Conservation (phyloP, 2,888 invertebrate species). For the Nezara viridula region DNA sequence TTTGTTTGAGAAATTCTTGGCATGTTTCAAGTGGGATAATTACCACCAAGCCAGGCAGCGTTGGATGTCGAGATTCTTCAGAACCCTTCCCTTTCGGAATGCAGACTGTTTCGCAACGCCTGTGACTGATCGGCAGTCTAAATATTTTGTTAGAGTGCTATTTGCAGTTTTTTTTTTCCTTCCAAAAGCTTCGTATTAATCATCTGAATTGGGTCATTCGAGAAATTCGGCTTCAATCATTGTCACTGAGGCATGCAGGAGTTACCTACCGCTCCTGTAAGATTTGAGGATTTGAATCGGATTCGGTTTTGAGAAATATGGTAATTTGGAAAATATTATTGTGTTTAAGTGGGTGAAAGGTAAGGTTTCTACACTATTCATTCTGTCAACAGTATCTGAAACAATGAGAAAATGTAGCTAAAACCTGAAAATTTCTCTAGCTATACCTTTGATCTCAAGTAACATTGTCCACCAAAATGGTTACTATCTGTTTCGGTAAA, state of each 20-base stretch:
- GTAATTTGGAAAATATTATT: neutral
- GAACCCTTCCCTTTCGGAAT: neutral
- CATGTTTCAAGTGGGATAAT: neutral
- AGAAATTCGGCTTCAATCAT: neutral
- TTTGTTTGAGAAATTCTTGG: neutral
- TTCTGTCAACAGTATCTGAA: neutral
- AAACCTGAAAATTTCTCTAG: no score
- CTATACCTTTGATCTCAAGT: no score
- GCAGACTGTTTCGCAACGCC: neutral
- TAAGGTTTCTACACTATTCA: neutral
- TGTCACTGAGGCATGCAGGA: neutral
- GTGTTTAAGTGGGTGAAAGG: neutral
- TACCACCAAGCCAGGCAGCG: neutral
- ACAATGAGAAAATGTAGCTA: neutral
- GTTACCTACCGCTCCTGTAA: neutral
- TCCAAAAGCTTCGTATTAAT: neutral
- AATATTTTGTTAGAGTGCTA: constrained; percentile 17
- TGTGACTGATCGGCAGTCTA: constrained; percentile 30
- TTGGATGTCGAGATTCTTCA: neutral
- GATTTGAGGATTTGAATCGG: neutral
- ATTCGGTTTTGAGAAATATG: neutral
- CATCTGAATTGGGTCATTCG: constrained; percentile 10
- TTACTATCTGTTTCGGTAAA: no score
- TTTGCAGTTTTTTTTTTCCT: neutral
- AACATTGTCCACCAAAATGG: no score